Base-by-base conservation (phyloP, 1,140 invertebrate species). In the Zophobas morio region DNA sequence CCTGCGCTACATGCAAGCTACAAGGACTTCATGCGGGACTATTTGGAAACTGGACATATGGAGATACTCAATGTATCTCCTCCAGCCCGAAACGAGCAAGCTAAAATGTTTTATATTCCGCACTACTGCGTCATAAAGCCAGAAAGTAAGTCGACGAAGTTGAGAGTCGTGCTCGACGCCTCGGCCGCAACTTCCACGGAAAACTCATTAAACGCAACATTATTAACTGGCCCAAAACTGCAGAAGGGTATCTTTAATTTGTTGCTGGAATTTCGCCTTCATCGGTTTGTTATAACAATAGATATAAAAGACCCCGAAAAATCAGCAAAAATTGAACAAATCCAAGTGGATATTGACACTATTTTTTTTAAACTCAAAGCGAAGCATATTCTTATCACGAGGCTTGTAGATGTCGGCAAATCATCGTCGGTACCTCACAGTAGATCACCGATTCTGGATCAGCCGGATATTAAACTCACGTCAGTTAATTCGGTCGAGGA, bases 161-260 rank as follows among this genome's bases (percentile, higher is more conserved):
- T 73, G 3, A 49, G 85, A 0, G 82, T 84, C 0, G 84, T 86
- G 6, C 86, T 87, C 60, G 82, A 87, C 77, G 84, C 82, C 35
- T 82, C 81, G 1, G 6, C 8, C 2, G 76, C 37, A 35, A 78
- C 80, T 33, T 70, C 76, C 2, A 77, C 49, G 8, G 82, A 80
- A 6, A 72, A 72, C 0, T 80, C 82, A 0, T 63, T 86, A 0
- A 85, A 86, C 54, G 79, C 84, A n/a, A 78, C 70, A 8, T 70
- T 86, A 1, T 63, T 82, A 35, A 51, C 80, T 0, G 85, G 84
- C 1, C 86, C 85, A 2, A 85, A 85, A 56, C 42, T 46, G 3
- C 42, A 46, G 6, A 46, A 46, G 6, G 42, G 6, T 46, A 46
- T 20, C 20, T 20, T 20, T 20, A 20, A 20, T 20, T 20, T 20